Base-by-base conservation (phyloP, 1,140 invertebrate genomes). In the Drosophila bifasciata region DNA sequence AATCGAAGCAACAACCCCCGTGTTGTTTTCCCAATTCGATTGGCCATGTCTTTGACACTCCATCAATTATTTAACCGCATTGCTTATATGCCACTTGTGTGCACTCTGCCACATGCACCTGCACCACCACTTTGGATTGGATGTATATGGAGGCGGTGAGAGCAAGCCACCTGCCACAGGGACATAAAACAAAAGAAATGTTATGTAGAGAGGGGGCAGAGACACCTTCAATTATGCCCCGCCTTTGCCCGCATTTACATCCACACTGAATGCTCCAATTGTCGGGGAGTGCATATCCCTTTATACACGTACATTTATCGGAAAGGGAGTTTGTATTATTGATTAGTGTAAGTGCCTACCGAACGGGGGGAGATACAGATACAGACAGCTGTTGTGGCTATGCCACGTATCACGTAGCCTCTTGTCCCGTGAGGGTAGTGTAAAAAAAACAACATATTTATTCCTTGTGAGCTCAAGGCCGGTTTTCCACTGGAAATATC, bases 341-440 rank as follows among this genome's bases (percentile, higher is more conserved):
- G 76, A 86, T 85, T 86, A 80, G 81, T 81, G 68, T 70, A 77
- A 79, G 71, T 84, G 79, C 49, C 66, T 25, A 21, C 43, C 43
- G 44, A 43, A 44, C 7, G 52, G 16, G 49, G 23, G 11, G 2
- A 28, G 28, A 25, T 6, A 15, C 55, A 28, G 28, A 25, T 6
- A 15, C 55, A 64, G 62, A 78, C 81, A 86, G 83, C 81, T 85
- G 81, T 85, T 86, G 32, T 36, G n/a, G n/a, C n/a, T n/a, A n/a
- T n/a, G 32, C 67, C 57, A 56, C 52, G 64, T 83, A 78, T 70
- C 64, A 36, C 73, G 64, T 72, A 51, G 39, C 17, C 28, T 67
- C 43, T 52, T 48, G 39, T 40, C 45, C 56, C 56, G 66, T 48
- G 39, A 45, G 59, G 58, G 15, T 48, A 67, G 49, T 64, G 63